Evolutionary conservation across 1,140 invertebrate species (phyloP).

Genomic region (Drosophila insularis): DNA sequence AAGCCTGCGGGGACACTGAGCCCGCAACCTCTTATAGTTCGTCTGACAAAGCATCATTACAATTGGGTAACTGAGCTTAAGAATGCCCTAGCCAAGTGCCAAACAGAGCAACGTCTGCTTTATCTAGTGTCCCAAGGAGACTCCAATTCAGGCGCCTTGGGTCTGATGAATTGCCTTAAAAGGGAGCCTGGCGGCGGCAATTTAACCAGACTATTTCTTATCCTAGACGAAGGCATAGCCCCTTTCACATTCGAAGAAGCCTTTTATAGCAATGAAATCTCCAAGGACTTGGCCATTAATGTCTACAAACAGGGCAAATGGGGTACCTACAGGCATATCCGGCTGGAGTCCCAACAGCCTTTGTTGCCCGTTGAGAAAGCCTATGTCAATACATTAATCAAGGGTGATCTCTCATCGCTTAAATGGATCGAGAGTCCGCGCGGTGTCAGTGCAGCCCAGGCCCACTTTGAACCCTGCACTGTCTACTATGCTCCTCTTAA

Average conservation of each 20-base stretch:
- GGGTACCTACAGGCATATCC: conserved; percentile 93
- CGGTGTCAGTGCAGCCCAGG: conserved; percentile 54
- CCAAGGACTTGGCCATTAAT: conserved; percentile 92
- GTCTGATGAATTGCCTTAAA: conserved; percentile 93
- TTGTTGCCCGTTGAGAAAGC: conserved; percentile 92
- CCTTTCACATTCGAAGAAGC: conserved; percentile 84
- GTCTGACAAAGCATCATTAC: conserved; percentile 87
- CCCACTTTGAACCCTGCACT: conserved; percentile 87
- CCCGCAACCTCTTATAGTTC: conserved; percentile 33
- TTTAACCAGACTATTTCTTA: conserved; percentile 87
- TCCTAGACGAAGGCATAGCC: conserved; percentile 85
- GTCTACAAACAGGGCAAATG: conserved; percentile 89
- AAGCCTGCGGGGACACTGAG: conserved; percentile 71
- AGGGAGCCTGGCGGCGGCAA: conserved; percentile 90
- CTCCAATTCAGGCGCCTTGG: conserved; percentile 89
- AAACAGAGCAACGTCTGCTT: conserved; percentile 85
- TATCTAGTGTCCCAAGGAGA: conserved; percentile 88
- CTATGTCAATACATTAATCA: conserved; percentile 94
- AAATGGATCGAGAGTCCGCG: conserved; percentile 95
- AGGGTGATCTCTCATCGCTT: conserved; percentile 94
- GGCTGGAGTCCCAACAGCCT: conserved; percentile 85
- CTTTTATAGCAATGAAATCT: conserved; percentile 86
- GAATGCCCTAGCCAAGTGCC: conserved; percentile 84
- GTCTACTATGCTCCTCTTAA: conserved; percentile 97
- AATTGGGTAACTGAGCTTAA: conserved; percentile 93